Base-by-base conservation (phyloP, 2,888 invertebrate species). In the Galeopsomyia nigrocyanea region DNA sequence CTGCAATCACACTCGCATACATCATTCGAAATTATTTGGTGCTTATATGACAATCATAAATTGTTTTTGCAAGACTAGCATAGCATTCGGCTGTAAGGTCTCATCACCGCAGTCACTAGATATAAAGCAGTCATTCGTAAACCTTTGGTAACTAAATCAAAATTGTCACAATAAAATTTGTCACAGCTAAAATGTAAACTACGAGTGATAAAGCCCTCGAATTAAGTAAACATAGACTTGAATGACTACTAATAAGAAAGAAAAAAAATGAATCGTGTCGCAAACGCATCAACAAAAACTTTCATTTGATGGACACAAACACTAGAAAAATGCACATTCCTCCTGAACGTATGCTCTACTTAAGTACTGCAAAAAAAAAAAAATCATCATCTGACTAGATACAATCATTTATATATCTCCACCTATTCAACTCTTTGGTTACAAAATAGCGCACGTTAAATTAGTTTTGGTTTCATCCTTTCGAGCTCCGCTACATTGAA, bases 291-390 rank as follows among this genome's bases (percentile, higher is more conserved):
- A 65, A 63, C 66, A 57, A 46, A 73, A 65, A 39, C 7, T 62
- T 31, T 31, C 22, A 61, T 57, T 7, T 60, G 70, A 71, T 68
- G 67, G 57, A 67, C 67, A 55, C 39, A 67, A 39, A 53, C 64
- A 60, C 51, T 71, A 63, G 55, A 69, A 75, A 75, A 75, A 75
- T 75, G 75, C 75, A 75, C 75, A 75, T 75, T 75, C 75, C 75
- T 75, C 75, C 58, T 70, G 60, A 68, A 63, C 26, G 22, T 70
- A 62, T 22, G 47, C 53, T 3, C 57, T 67, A 68, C 57, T 75
- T 75, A 75, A 75, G 75, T 75, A 75, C 75, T 63, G 75, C 67
- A 58, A 68, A 68, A 63, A 69, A 63, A 69, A 71, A 51, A 51
- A 17, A 51, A 51, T 17, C 3, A 68, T 68, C 47, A 51, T 68